Conservation (phyloP, 2,797 vertebrate genomes). For the Scomberomorus guttatus region DNA sequence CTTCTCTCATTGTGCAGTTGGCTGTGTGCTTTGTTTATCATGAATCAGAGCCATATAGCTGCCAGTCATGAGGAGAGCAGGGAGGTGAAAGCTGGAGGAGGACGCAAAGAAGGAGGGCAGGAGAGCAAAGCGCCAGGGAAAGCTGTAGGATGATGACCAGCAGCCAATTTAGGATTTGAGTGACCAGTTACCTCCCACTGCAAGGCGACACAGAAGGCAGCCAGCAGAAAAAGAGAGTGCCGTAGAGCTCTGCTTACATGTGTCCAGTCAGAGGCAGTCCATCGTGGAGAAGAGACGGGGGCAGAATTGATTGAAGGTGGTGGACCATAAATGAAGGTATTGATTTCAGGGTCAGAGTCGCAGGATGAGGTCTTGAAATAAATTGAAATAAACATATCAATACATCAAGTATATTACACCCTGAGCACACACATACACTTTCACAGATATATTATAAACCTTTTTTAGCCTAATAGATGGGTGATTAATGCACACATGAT, state of each 20-base stretch:
- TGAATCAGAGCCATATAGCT: slow-evolving; percentile 62
- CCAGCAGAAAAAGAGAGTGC: slow-evolving; percentile 31
- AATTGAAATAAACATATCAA: slow-evolving; percentile 88
- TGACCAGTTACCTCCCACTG: slow-evolving; percentile 72
- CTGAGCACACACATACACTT: slow-evolving; percentile 67
- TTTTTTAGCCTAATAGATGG: slow-evolving; percentile 78
- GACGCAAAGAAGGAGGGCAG: slow-evolving; percentile 14
- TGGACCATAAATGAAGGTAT: slow-evolving; percentile 86
- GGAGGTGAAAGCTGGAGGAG: slow-evolving; percentile 34
- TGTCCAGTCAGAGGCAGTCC: slow-evolving; percentile 80
- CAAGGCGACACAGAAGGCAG: slow-evolving; percentile 60
- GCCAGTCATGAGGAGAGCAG: slow-evolving; percentile 42
- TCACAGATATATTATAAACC: slow-evolving; percentile 78
- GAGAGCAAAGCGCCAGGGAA: slow-evolving; percentile 28
- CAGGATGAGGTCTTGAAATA: slow-evolving; percentile 85
- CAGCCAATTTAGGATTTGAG: slow-evolving; percentile 68
- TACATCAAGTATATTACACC: slow-evolving; percentile 84
- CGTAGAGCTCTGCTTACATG: slow-evolving; percentile 68
- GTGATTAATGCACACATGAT: slow-evolving; percentile 71
- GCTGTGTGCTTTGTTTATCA: slow-evolving; percentile 63
- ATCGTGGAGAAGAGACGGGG: slow-evolving; percentile 68
- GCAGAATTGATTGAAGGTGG: slow-evolving; percentile 84
- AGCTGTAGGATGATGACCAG: slow-evolving; percentile 67
- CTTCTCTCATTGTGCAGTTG: slow-evolving; percentile 44
- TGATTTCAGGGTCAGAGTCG: slow-evolving; percentile 83